Conservation (phyloP, 37 sponge, comb jelly and placozoan genomes). For the Mnemiopsis leidyi region DNA sequence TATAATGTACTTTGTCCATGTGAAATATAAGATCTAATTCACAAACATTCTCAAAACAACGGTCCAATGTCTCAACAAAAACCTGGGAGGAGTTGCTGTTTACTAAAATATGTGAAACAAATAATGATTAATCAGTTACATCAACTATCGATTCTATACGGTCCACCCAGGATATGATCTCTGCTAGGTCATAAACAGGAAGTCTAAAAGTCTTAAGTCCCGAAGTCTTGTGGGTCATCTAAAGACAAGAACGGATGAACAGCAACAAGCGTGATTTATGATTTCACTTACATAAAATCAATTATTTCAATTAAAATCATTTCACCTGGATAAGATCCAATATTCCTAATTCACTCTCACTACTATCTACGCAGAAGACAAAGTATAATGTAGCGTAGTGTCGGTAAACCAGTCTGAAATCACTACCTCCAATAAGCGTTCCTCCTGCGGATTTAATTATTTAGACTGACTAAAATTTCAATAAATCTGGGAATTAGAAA, state of each 20-base stretch:
- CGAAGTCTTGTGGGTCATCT: too few species aligned
- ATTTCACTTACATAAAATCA: neutral
- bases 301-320: neutral
- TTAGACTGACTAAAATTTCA: too few species aligned
- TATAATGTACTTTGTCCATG: slow-evolving; percentile 94
- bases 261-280: neutral
- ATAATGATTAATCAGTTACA: too few species aligned
- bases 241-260: too few species aligned
- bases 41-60: slow-evolving; percentile 99
- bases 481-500: too few species aligned
- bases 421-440: slow-evolving; percentile 78
- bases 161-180: too few species aligned
- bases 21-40: slow-evolving; percentile 99
- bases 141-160: too few species aligned
- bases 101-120: too few species aligned
- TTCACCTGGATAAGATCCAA: slow-evolving; percentile 95
- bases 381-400: slow-evolving; percentile 99
- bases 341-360: slow-evolving; percentile 98
- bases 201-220: too few species aligned
- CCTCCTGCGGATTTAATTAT: neutral
- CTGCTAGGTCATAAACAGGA: neutral
- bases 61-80: slow-evolving; percentile 97
- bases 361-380: slow-evolving; percentile 96
- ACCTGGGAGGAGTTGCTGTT: slow-evolving; percentile 72
- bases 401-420: slow-evolving; percentile 88